A percentile compares a stretch with the other conserved stretches of the same genome.
phyloP scores from a whole-genome alignment of 2,888 invertebrate species.

The Glyphotaelius pellucidus region DNA sequence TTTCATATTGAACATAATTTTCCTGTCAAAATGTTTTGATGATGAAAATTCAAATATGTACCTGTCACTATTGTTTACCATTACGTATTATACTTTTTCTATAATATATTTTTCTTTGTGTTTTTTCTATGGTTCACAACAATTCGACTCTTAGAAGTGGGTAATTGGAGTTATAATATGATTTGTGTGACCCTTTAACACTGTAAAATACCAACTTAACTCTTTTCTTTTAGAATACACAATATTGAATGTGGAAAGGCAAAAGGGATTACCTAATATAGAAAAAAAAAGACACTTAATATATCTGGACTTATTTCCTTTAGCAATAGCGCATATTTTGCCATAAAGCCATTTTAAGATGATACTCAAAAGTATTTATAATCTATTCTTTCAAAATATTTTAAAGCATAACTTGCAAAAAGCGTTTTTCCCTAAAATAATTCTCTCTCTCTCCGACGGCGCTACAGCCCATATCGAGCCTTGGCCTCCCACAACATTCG shows the following conservation, averaged over 20 bases:
- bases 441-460: no score
- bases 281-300: background rate
- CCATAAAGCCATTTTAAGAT: no score
- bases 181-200: constrained; percentile 24
- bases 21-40: background rate
- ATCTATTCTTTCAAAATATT: no score
- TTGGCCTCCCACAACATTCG: no score
- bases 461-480: no score
- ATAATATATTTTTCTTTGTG: constrained; percentile 17
- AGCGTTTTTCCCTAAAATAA: no score
- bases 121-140: constrained; percentile 30
- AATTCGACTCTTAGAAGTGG: constrained; percentile 44
- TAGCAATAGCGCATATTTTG: background rate
- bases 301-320: background rate
- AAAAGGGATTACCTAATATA: background rate
- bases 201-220: background rate
- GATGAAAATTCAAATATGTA: background rate
- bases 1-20: no score
- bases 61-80: background rate
- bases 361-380: no score
- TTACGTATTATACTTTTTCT: background rate
- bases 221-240: background rate
- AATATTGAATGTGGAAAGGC: background rate
- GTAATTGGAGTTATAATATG: constrained; percentile 25
- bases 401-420: no score